These are phyloP conservation scores for Aricia agestis DNA, from an alignment of 1,140 invertebrate genomes.

Conservation along the genomic window DNA sequence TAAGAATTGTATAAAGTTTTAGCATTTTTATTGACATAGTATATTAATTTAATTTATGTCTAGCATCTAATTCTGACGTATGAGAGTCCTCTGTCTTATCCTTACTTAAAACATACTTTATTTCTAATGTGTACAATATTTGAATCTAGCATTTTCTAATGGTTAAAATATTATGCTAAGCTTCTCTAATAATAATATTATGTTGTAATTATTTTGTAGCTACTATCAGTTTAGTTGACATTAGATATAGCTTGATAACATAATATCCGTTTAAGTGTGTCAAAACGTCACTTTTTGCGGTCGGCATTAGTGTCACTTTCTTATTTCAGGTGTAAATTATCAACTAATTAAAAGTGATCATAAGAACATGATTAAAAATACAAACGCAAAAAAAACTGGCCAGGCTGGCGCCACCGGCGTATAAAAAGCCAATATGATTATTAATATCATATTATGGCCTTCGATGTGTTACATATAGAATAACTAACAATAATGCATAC, in stretches of 20 bases:
- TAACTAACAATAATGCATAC: not conserved
- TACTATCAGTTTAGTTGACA: not conserved
- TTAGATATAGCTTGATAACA: not conserved
- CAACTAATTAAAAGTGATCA: constrained; percentile 5
- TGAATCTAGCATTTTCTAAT: no score
- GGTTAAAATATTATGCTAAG: no score
- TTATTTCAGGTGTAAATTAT: not conserved
- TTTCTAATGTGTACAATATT: no score
- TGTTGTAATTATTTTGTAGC: not conserved
- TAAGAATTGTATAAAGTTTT: no score
- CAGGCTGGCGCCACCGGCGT: constrained; percentile 38
- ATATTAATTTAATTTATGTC: no score
- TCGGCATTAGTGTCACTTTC: not conserved
- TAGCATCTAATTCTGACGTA: no score
- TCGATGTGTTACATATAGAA: constrained; percentile 10
- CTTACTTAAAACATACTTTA: no score
- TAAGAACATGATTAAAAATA: constrained; percentile 27
- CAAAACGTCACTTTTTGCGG: constrained; percentile 1
- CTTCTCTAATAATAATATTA: no score
- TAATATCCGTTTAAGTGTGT: not conserved
- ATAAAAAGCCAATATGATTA: constrained; percentile 45
- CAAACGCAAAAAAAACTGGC: constrained; percentile 22
- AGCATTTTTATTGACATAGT: no score
- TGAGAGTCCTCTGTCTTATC: no score
- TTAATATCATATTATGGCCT: constrained; percentile 31